Evolutionary conservation across 2,797 vertebrate genomes (phyloP).

Genomic region (Poeciliopsis infans): DNA sequence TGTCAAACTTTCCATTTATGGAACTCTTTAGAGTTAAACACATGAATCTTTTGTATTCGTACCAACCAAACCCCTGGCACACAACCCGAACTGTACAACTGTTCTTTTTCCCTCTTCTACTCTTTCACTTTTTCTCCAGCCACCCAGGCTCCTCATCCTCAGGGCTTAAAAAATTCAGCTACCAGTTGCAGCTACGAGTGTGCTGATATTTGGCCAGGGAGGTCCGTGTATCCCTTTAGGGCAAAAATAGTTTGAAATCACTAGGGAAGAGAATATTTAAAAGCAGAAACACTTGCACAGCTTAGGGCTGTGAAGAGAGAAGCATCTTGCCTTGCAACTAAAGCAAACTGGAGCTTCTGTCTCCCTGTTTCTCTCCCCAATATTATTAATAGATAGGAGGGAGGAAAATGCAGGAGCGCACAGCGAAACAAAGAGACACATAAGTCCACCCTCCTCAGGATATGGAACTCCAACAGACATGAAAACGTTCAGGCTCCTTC

Average conservation of each 20-base stretch:
- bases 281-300: slow-evolving; percentile 71
- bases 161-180: slow-evolving; percentile 33
- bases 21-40: background rate
- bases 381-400: slow-evolving; percentile 79
- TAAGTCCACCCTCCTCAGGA: slow-evolving; percentile 80
- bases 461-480: slow-evolving; percentile 81
- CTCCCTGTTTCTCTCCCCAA: slow-evolving; percentile 57
- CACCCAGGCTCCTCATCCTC: slow-evolving; percentile 40
- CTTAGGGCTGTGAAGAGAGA: slow-evolving; percentile 74
- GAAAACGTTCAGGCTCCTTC: slow-evolving; percentile 76
- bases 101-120: background rate
- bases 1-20: background rate
- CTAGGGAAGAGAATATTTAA: slow-evolving; percentile 77
- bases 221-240: slow-evolving; percentile 71
- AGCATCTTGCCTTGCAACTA: slow-evolving; percentile 70
- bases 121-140: slow-evolving; percentile 28
- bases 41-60: background rate
- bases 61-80: background rate
- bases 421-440: slow-evolving; percentile 60
- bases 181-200: slow-evolving; percentile 66
- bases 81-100: background rate
- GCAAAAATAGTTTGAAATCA: slow-evolving; percentile 67
- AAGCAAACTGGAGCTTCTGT: slow-evolving; percentile 70
- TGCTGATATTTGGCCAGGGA: slow-evolving; percentile 73
- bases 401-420: slow-evolving; percentile 56